These are phyloP conservation scores for Heliothis subflexa DNA, from an alignment of 1,140 invertebrate species.

Conservation along the genomic window DNA sequence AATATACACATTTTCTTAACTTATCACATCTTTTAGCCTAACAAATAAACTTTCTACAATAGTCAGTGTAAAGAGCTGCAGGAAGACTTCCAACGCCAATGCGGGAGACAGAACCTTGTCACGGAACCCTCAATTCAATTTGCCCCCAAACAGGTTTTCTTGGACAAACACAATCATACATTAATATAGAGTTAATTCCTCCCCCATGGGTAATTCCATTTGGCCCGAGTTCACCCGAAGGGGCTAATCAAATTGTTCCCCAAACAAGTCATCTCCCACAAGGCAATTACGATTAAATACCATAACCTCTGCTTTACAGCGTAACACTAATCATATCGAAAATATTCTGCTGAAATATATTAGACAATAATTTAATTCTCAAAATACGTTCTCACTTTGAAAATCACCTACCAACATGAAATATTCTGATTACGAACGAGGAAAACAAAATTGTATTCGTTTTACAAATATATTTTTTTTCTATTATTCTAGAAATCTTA, in stretches of 20 bases:
- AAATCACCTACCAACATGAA: constrained; percentile 61
- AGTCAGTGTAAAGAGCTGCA: constrained; percentile 86
- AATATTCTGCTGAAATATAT: constrained; percentile 75
- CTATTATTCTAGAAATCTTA: constrained; percentile 36
- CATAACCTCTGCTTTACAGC: constrained; percentile 76
- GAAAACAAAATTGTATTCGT: not conserved
- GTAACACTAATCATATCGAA: constrained; percentile 80
- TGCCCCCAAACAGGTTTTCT: constrained; percentile 23
- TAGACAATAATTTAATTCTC: constrained; percentile 66
- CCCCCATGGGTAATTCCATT: constrained; percentile 23
- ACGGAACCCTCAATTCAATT: constrained; percentile 39
- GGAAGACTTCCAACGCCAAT: constrained; percentile 82
- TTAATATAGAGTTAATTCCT: constrained; percentile 35
- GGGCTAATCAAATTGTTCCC: constrained; percentile 30
- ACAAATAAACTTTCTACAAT: constrained; percentile 79
- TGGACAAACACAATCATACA: constrained; percentile 29
- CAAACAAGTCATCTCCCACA: constrained; percentile 56
- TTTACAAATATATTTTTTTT: constrained; percentile 2
- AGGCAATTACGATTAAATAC: constrained; percentile 69
- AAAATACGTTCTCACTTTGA: constrained; percentile 68
- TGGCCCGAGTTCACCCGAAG: constrained; percentile 7
- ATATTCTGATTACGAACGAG: constrained; percentile 48
- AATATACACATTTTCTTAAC: constrained; percentile 71
- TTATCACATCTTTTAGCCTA: constrained; percentile 78
- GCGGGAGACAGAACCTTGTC: constrained; percentile 48